phyloP scores from a whole-genome alignment of 2,113 vertebrate species.

The Semnopithecus entellus region DNA sequence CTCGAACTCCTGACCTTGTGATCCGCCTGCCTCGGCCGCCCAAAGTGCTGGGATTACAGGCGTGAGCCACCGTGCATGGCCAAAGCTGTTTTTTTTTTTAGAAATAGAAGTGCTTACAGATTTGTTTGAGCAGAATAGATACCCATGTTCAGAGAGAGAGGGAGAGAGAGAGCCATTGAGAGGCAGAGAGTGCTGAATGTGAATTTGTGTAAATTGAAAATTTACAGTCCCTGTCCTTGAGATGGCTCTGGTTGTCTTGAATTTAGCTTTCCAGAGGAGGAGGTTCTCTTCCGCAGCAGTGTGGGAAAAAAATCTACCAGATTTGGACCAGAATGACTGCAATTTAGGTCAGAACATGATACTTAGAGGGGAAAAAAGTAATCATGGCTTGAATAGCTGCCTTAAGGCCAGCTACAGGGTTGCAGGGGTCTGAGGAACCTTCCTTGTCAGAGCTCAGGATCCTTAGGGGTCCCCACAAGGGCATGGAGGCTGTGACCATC shows the following conservation, averaged over 20 bases:
- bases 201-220: not conserved
- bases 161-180: not conserved
- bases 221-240: not conserved
- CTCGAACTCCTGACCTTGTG: no score
- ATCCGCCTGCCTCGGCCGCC: no score
- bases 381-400: not conserved
- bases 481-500: not conserved
- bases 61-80: no score
- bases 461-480: not conserved
- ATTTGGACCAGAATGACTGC: not conserved
- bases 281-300: not conserved
- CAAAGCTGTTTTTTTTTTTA: not conserved
- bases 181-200: not conserved
- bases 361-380: not conserved
- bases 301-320: not conserved
- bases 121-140: not conserved
- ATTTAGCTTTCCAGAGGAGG: not conserved
- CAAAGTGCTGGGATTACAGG: no score
- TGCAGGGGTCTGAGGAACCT: not conserved
- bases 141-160: not conserved
- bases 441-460: not conserved
- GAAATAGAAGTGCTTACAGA: not conserved
- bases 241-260: not conserved
- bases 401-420: not conserved
- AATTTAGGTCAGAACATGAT: constrained; percentile 34